A percentile compares a stretch with the other conserved stretches of the same genome.
phyloP scores from a whole-genome alignment of 2,888 invertebrate genomes.

The Meiosimyza platycephala region DNA sequence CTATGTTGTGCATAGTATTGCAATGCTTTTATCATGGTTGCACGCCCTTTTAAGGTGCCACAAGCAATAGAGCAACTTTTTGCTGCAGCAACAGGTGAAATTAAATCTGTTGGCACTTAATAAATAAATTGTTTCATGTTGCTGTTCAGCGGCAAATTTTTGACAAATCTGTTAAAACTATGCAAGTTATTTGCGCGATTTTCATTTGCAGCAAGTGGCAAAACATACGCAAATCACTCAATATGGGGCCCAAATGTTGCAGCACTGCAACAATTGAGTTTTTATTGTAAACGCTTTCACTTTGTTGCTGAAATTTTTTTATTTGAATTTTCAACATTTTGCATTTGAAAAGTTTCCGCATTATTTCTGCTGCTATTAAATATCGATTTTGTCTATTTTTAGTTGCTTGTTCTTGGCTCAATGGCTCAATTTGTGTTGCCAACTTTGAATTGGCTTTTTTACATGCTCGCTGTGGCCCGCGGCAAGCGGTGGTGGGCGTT shows the following conservation, averaged over 20 bases:
- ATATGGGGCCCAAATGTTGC: too few species aligned
- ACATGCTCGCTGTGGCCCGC: neutral
- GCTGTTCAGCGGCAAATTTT: neutral
- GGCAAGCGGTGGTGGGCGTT: slow-evolving; percentile 23
- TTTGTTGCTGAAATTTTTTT: too few species aligned
- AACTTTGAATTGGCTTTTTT: slow-evolving; percentile 10
- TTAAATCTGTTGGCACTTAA: slow-evolving; percentile 66
- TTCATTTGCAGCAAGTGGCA: too few species aligned
- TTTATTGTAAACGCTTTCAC: too few species aligned
- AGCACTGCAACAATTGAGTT: too few species aligned
- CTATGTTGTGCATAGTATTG: neutral
- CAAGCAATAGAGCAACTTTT: slow-evolving; percentile 3
- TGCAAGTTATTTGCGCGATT: too few species aligned
- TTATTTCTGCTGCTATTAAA: neutral
- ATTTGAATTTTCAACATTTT: too few species aligned
- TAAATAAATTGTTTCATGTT: slow-evolving; percentile 57
- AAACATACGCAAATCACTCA: too few species aligned
- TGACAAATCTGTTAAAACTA: neutral
- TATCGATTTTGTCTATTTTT: slow-evolving; percentile 12
- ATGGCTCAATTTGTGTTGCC: slow-evolving; percentile 56
- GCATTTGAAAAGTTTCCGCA: too few species aligned
- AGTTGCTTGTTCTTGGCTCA: slow-evolving; percentile 39
- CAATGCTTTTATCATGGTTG: slow-evolving; percentile 24
- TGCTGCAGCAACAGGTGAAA: slow-evolving; percentile 54
- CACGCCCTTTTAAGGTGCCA: slow-evolving; percentile 52